Evolutionary conservation across 2,113 vertebrate genomes (phyloP).

Genomic region (Tyrannus savana): DNA sequence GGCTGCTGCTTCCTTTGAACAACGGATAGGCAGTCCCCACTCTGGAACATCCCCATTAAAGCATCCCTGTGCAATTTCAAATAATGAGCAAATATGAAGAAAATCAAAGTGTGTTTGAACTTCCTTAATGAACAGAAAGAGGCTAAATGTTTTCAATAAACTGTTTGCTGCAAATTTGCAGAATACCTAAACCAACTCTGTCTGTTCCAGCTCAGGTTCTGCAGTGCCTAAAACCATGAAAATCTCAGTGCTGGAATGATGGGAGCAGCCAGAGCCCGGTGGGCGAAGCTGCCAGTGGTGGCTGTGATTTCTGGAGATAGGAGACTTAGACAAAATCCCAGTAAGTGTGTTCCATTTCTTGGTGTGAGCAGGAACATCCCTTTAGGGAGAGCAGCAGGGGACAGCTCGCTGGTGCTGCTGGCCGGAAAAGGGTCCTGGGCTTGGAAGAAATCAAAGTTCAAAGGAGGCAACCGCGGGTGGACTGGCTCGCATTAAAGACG

Average conservation of each 20-base stretch:
- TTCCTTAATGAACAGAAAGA: constrained; percentile 7
- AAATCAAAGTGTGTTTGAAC: constrained; percentile 49
- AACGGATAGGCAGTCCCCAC: not conserved
- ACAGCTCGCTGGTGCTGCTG: not conserved
- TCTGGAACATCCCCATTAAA: not conserved
- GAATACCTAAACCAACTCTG: not conserved
- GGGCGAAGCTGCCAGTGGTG: not conserved
- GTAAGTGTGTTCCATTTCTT: fast-evolving
- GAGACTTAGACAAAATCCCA: fast-evolving
- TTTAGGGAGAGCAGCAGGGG: not conserved
- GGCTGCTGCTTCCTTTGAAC: not conserved
- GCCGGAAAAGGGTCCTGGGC: not conserved
- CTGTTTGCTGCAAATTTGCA: not conserved
- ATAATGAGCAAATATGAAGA: constrained; percentile 27
- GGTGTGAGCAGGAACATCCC: not conserved
- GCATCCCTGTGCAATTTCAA: not conserved
- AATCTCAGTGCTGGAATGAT: fast-evolving
- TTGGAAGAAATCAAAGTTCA: not conserved
- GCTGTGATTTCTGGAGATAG: not conserved
- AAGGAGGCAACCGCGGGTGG: not conserved
- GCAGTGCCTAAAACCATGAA: not conserved
- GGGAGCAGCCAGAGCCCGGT: not conserved
- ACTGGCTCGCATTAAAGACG: not conserved
- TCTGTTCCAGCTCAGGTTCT: not conserved
- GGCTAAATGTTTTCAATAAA: constrained; percentile 22